These are phyloP conservation scores for Carettochelys insculpta DNA, from an alignment of 2,113 vertebrate species.

Conservation along the genomic window DNA sequence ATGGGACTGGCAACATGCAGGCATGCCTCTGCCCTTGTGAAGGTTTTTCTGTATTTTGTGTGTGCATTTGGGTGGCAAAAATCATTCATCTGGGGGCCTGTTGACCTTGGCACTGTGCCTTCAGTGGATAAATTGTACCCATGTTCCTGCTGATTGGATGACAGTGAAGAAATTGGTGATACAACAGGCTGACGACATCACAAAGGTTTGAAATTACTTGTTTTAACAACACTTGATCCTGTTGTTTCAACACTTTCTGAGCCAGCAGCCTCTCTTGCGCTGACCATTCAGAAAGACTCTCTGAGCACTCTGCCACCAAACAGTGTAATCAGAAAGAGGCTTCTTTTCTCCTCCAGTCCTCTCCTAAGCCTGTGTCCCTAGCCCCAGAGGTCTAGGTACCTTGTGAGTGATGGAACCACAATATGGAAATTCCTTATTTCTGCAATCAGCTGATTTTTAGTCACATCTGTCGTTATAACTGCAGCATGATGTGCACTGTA, in stretches of 20 bases:
- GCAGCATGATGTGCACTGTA: background rate
- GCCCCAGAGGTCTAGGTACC: background rate
- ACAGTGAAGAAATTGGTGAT: slow-evolving; percentile 51
- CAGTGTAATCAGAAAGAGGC: background rate
- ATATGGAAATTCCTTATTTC: background rate
- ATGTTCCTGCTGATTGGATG: slow-evolving; percentile 56
- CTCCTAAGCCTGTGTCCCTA: background rate
- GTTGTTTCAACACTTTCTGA: background rate
- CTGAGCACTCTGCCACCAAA: background rate
- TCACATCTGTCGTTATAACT: background rate
- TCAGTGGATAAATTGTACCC: slow-evolving; percentile 4
- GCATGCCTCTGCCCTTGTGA: background rate
- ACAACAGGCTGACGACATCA: slow-evolving; percentile 29
- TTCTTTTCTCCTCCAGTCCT: background rate
- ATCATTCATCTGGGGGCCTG: background rate
- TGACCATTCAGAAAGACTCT: background rate
- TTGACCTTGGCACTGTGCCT: background rate
- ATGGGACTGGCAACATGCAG: background rate
- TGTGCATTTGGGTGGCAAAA: background rate
- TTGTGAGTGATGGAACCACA: rapidly evolving
- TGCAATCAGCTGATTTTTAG: background rate
- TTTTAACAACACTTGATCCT: slow-evolving; percentile 55
- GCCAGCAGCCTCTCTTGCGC: slow-evolving; percentile 39
- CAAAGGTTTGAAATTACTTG: slow-evolving; percentile 63
- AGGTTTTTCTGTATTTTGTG: background rate